Evolutionary conservation across 1,140 invertebrate genomes (phyloP).

Genomic region (Rhopalosiphum padi): DNA sequence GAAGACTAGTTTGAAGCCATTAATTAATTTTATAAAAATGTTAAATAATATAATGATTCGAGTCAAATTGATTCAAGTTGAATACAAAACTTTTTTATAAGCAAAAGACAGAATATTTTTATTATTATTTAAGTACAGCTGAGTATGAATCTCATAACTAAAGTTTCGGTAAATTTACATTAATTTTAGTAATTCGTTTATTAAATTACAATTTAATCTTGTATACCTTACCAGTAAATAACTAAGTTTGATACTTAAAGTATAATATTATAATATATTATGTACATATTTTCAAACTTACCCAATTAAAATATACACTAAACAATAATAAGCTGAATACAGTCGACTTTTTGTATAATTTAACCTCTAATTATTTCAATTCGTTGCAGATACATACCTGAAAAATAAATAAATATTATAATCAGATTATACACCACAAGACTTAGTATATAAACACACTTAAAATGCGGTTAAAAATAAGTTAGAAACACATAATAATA

Average conservation of each 20-base stretch:
- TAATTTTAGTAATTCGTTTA: no score
- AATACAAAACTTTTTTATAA: no score
- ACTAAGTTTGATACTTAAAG: background rate
- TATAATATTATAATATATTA: background rate
- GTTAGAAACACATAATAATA: background rate
- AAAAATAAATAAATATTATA: background rate
- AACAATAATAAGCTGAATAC: background rate
- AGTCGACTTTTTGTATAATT: background rate
- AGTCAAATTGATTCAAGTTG: no score
- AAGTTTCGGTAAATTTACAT: no score
- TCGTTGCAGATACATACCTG: background rate
- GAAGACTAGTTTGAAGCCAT: no score
- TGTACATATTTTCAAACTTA: background rate
- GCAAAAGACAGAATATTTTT: no score
- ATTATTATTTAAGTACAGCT: no score
- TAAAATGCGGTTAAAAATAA: background rate
- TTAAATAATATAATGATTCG: no score
- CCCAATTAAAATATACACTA: background rate
- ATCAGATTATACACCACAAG: background rate
- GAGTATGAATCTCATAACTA: no score
- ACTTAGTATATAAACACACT: background rate
- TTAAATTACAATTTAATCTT: background rate
- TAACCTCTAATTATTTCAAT: no score
- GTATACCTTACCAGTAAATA: background rate
- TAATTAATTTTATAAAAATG: no score